These are phyloP conservation scores for Ianthella basta DNA, from an alignment of 37 sponge, comb jelly and placozoan genomes.

Conservation along the genomic window DNA sequence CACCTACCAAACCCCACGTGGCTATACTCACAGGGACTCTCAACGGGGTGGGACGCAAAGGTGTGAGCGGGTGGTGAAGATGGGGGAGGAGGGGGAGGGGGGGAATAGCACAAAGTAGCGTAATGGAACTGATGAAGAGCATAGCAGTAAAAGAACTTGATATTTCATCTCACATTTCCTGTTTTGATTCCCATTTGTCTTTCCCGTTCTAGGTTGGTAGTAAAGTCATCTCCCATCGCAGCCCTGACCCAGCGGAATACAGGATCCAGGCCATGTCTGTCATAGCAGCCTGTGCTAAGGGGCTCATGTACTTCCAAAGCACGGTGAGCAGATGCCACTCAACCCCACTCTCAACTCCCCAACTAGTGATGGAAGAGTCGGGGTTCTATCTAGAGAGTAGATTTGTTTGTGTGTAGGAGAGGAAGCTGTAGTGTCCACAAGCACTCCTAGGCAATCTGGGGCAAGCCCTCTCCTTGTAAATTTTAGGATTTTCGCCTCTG, in stretches of 20 bases:
- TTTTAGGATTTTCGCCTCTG: too few species aligned
- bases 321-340: constrained; percentile 24
- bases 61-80: background rate
- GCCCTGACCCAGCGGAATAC: constrained; percentile 55
- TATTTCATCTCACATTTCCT: background rate
- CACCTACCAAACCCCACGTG: constrained; percentile 65
- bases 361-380: too few species aligned
- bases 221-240: constrained; percentile 39
- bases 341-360: too few species aligned
- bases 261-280: constrained; percentile 79
- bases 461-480: too few species aligned
- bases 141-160: too few species aligned
- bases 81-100: too few species aligned
- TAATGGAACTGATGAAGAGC: background rate
- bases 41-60: constrained; percentile 36
- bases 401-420: too few species aligned
- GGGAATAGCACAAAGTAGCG: background rate
- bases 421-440: too few species aligned
- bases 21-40: constrained; percentile 43
- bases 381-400: too few species aligned
- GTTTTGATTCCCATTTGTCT: background rate
- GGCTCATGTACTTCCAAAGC: constrained; percentile 74
- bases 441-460: too few species aligned
- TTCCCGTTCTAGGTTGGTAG: constrained; percentile 32
- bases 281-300: constrained; percentile 67